phyloP scores from a whole-genome alignment of 2,888 invertebrate genomes.

The Eumerus sabulonum region DNA sequence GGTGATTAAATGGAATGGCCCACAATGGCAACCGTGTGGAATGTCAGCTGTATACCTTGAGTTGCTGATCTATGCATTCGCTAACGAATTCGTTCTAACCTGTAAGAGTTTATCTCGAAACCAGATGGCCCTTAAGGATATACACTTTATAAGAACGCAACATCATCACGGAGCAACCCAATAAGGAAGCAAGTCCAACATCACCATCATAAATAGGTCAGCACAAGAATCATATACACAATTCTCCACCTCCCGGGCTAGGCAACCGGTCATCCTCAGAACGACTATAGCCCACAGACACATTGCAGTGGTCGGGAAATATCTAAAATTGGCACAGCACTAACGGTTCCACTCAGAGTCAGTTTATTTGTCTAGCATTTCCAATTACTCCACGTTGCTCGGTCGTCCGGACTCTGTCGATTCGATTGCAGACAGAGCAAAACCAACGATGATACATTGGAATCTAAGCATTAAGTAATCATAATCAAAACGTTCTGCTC shows the following conservation, averaged over 20 bases:
- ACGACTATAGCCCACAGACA: constrained; percentile 18
- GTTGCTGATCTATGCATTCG: too few relatives aligned
- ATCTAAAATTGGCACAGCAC: constrained; percentile 35
- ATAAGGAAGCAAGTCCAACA: constrained; percentile 48
- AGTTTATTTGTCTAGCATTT: constrained; percentile 45
- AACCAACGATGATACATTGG: constrained; percentile 2
- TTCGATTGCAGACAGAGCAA: constrained; percentile 1
- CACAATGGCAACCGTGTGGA: not conserved
- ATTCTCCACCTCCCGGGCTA: constrained; percentile 3
- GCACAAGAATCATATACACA: constrained; percentile 25
- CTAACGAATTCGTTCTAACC: too few relatives aligned
- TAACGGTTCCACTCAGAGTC: not conserved
- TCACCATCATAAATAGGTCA: constrained; percentile 48
- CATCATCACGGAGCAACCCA: constrained; percentile 31
- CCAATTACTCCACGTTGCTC: constrained; percentile 39
- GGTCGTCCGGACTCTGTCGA: not conserved
- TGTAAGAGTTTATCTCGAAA: too few relatives aligned
- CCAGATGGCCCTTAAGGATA: not conserved
- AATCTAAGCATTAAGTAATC: constrained; percentile 50
- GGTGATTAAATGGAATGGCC: not conserved
- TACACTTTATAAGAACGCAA: not conserved
- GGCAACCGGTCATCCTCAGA: constrained; percentile 2
- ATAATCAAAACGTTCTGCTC: constrained; percentile 65
- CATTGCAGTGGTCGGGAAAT: constrained; percentile 16
- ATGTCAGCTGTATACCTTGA: too few relatives aligned